Evolutionary conservation across 2,113 vertebrate genomes (phyloP).

Genomic region (Smithornis capensis): DNA sequence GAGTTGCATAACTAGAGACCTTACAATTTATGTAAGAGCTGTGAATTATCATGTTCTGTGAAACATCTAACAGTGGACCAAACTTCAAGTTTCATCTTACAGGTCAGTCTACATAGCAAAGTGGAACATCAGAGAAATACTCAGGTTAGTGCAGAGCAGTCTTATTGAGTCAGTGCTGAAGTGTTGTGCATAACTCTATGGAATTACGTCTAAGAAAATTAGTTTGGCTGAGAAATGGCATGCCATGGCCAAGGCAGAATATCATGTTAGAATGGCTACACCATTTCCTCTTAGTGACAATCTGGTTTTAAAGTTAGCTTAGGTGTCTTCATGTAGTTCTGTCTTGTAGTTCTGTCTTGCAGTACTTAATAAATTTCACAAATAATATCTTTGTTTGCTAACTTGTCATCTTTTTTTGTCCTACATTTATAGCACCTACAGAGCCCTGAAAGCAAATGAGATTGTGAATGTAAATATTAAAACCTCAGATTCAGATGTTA

Average conservation of each 20-base stretch:
- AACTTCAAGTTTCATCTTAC: neutral
- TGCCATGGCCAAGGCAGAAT: neutral
- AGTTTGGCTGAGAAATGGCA: neutral
- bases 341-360: neutral
- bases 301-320: neutral
- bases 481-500: neutral
- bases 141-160: neutral
- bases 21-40: neutral
- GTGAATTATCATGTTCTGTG: neutral
- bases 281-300: neutral
- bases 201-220: neutral
- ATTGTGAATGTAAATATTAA: neutral
- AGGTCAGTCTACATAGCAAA: neutral
- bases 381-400: neutral
- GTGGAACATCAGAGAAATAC: neutral
- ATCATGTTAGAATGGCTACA: neutral
- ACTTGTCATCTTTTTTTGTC: neutral
- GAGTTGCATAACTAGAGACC: neutral
- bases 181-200: fast-evolving
- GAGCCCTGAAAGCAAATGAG: neutral
- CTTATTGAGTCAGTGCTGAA: neutral
- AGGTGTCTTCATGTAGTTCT: neutral
- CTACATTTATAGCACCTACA: neutral
- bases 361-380: neutral
- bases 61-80: neutral